These are phyloP conservation scores for Polylopha cassiicola DNA, from an alignment of 2,888 invertebrate genomes.

Conservation along the genomic window DNA sequence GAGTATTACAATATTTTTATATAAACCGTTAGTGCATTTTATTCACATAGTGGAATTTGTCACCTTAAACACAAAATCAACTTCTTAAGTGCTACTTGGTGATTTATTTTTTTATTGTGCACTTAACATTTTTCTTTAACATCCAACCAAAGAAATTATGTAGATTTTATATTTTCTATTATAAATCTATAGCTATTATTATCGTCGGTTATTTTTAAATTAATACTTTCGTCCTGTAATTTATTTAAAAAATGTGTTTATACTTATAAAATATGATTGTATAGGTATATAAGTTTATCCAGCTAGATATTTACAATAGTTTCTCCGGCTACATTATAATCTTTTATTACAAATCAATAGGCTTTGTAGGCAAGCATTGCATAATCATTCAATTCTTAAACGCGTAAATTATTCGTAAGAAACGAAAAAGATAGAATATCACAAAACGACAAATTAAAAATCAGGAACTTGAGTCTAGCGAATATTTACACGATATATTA, in stretches of 20 bases:
- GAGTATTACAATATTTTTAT: constrained; percentile 56
- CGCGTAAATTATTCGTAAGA: constrained; percentile 25
- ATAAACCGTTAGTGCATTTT: constrained; percentile 60
- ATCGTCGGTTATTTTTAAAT: constrained; percentile 60
- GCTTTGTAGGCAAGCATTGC: constrained; percentile 65
- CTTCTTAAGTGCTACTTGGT: constrained; percentile 24
- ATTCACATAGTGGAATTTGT: constrained; percentile 60
- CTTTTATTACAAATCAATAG: constrained; percentile 43
- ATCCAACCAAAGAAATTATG: constrained; percentile 25
- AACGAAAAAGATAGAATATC: constrained; percentile 30
- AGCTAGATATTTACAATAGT: constrained; percentile 70
- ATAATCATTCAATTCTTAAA: constrained; percentile 41
- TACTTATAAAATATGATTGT: constrained; percentile 54
- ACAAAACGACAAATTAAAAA: constrained; percentile 35
- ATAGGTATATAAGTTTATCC: constrained; percentile 48
- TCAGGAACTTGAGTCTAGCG: constrained; percentile 54
- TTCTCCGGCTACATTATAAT: constrained; percentile 57
- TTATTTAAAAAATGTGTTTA: constrained; percentile 49
- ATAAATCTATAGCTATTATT: constrained; percentile 62
- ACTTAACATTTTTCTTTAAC: constrained; percentile 38
- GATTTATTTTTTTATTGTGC: constrained; percentile 47
- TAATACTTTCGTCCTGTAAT: constrained; percentile 62
- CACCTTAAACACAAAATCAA: constrained; percentile 10
- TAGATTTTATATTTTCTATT: constrained; percentile 34
- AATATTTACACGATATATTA: constrained; percentile 53